phyloP scores from a whole-genome alignment of 2,113 vertebrate species.

The Sorex araneus region DNA sequence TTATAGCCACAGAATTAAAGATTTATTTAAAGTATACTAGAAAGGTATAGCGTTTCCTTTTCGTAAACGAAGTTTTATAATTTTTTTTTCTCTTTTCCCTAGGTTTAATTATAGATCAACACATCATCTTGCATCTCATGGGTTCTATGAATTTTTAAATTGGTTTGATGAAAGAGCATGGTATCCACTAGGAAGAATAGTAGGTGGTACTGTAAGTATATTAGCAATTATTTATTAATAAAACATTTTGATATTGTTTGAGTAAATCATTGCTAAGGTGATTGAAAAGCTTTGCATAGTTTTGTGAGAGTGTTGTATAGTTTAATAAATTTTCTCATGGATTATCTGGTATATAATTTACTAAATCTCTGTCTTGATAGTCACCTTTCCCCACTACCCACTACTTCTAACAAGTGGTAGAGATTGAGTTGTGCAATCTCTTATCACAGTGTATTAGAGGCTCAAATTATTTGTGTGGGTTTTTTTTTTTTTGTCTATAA shows the following conservation, averaged over 20 bases:
- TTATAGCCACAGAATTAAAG: conserved; percentile 18
- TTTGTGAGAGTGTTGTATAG: conserved; percentile 46
- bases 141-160: conserved; percentile 99
- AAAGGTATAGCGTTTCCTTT: conserved; percentile 10
- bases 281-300: neutral
- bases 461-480: conserved; percentile 47
- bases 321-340: conserved; percentile 16
- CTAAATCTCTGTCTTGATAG: conserved; percentile 9
- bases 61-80: conserved; percentile 61
- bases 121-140: conserved; percentile 98
- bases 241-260: conserved; percentile 54
- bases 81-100: conserved; percentile 79
- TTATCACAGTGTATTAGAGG: neutral
- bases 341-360: conserved; percentile 26
- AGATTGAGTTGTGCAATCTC: neutral
- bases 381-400: neutral
- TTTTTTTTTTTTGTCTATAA: neutral
- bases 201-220: conserved; percentile 98
- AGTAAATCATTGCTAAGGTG: conserved; percentile 47
- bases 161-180: conserved; percentile 99
- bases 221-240: conserved; percentile 61
- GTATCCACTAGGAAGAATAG: conserved; percentile 99
- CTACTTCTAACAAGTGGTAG: conserved; percentile 37
- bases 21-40: neutral
- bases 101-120: conserved; percentile 99